Base-by-base conservation (phyloP, 2,888 invertebrate genomes). In the Lordiphosa andalusiaca region DNA sequence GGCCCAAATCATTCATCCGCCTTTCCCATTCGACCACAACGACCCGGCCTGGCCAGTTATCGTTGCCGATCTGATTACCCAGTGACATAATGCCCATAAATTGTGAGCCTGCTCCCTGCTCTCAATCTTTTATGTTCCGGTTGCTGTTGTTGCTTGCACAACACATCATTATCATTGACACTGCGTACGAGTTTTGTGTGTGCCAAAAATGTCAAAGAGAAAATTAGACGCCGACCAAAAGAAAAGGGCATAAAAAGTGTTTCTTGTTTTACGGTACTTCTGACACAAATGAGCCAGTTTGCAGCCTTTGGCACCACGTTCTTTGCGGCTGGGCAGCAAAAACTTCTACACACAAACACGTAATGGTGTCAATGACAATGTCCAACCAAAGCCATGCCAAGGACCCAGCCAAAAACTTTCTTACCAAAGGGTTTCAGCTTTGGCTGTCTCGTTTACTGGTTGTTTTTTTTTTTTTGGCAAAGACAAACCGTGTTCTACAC, bases 321-420 rank as follows among this genome's bases (percentile, higher is more conserved):
- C 50, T 46, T 46, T 63, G 56, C 46, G 56, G 67, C 64, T 42
- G 37, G 37, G 36, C 46, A 56, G 35, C 47, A 30, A 42, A 38
- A 70, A 72, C 67, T 69, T 67, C 44, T 57, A 48, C 59, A 50
- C 57, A 48, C 59, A 50, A 54, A 52, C 41, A 48, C 53, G 53
- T 41, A 77, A 77, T 54, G 70, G 76, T 82, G 80, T 84, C 81
- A 81, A 73, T 84, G 82, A 72, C 78, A 72, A 60, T 56, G 66
- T 52, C 41, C 35, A 42, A 55, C 49, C 60, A 42, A n/a, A 12
- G 23, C 10, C n/a, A 10, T 42, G 9, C 21, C 37, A 46, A 21
- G 21, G 21, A 25, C 46, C 38, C 30, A 16, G 39, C 37, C 30
- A 48, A 33, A 30, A 19, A 61, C 49, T 54, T 53, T 23, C 36